These are phyloP conservation scores for Drosophila tanythrix DNA, from an alignment of 2,888 invertebrate species.

Conservation along the genomic window DNA sequence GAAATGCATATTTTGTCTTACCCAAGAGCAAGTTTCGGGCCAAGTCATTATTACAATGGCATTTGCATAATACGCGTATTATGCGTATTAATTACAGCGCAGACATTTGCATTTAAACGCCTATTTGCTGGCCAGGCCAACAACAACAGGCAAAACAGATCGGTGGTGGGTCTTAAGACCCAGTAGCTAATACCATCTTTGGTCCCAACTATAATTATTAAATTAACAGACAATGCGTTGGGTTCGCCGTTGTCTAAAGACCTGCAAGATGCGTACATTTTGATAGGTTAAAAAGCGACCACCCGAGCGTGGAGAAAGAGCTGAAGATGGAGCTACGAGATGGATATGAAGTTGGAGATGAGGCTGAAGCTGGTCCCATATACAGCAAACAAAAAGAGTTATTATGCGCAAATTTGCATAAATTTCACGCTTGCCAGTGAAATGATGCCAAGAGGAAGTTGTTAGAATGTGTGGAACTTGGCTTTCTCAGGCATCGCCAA, in stretches of 20 bases:
- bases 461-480: conserved; percentile 30
- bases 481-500: conserved; percentile 20
- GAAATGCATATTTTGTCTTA: conserved; percentile 68
- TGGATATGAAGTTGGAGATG: conserved; percentile 24
- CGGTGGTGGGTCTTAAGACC: conserved; percentile 60
- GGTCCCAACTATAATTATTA: conserved; percentile 71
- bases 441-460: conserved; percentile 57
- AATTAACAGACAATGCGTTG: conserved; percentile 71
- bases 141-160: conserved; percentile 23
- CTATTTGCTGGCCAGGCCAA: conserved; percentile 65
- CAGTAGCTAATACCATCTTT: conserved; percentile 62
- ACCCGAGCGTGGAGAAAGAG: conserved; percentile 72
- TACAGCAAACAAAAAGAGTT: conserved; percentile 78
- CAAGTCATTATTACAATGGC: conserved; percentile 70
- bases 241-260: conserved; percentile 45
- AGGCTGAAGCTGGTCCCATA: conserved; percentile 18
- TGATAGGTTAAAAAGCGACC: conserved; percentile 64
- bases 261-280: conserved; percentile 70
- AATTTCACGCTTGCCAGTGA: conserved; percentile 70
- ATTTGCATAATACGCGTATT: conserved; percentile 80
- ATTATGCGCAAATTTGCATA: conserved; percentile 80
- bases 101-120: conserved; percentile 80
- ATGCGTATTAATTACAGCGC: conserved; percentile 81
- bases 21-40: conserved; percentile 41
- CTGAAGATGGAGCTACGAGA: conserved; percentile 32